Evolutionary conservation across 1,140 invertebrate species (phyloP), one percentile per base, ranked within the genome.

Genomic region (Drosophila biarmipes): DNA sequence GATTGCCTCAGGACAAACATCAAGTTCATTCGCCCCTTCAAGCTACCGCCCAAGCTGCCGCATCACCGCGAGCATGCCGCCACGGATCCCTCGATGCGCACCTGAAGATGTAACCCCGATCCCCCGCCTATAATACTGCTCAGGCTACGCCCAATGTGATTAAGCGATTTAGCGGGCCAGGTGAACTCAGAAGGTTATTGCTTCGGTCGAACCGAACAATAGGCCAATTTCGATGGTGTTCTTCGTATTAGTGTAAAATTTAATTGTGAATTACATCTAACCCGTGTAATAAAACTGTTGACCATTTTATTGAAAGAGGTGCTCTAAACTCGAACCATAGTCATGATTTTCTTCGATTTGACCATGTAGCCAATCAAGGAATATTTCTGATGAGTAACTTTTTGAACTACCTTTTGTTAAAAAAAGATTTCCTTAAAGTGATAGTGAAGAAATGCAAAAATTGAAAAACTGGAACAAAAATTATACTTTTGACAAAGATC

Each of bases 1-100:
- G 63, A 80, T 4, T 31, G 66, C 19, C 63, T 91, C 2, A 91
- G 79, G 37, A 77, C 69, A 12, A 90, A 80, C 24, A 68, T 90
- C 4, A 63, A 93, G 90, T 91, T 66, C 29, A 54, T 89, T 11
- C 42, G 68, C 6, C 84, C 84, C 7, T 89, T 80, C 15, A 87
- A 89, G 40, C 7, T 76, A 15, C 64, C 82, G 0, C 64, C 82
- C 0, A 75, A 72, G 17, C 35, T 37, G 15, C 34, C 29, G 6
- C 77, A 86, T 46, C 80, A 77, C 42, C 75, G 52, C 19, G 61
- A 52, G 29, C 59, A 64, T 6, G 14, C 17, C 10, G 14, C 42
- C 27, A 6, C 45, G 15, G 59, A 67, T 66, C 63, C 63, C 19
- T 52, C 59, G 21, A 64, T 67, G 59, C 58, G 63, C 21, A 34